Evolutionary conservation across 2,113 vertebrate species (phyloP).

Genomic region (Alexandromys fortis): DNA sequence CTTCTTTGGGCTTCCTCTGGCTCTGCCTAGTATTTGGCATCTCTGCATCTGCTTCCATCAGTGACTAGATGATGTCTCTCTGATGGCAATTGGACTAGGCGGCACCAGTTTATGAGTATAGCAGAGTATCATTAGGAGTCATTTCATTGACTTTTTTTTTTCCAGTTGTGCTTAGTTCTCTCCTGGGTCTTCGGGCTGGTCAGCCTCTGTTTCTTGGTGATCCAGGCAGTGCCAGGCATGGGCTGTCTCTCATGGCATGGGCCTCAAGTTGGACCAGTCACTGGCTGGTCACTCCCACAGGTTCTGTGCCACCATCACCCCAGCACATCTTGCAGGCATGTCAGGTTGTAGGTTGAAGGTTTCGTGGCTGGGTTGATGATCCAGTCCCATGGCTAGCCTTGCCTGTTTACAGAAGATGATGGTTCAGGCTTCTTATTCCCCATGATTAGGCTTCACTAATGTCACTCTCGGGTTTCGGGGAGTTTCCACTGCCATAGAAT

Average conservation of each 20-base stretch:
- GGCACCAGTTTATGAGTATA: background rate
- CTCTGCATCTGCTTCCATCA: background rate
- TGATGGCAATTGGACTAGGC: background rate
- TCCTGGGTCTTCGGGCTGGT: background rate
- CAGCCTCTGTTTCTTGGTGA: background rate
- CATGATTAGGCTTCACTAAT: background rate
- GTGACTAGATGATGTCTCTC: background rate
- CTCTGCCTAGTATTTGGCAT: background rate
- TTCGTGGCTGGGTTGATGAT: background rate
- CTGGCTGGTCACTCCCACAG: background rate
- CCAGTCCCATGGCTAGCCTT: too few relatives aligned
- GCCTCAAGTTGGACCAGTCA: background rate
- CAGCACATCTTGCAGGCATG: background rate
- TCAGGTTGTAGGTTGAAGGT: background rate
- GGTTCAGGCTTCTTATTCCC: background rate
- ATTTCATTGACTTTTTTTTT: background rate
- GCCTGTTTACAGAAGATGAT: background rate
- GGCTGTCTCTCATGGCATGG: background rate
- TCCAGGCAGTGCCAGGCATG: background rate
- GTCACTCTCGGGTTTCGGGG: background rate
- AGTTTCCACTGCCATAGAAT: background rate
- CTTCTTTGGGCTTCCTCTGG: background rate
- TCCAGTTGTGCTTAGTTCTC: background rate
- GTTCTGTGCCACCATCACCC: background rate
- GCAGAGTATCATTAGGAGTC: background rate